These are phyloP conservation scores for Calcarius lapponicus DNA, from an alignment of 2,797 vertebrate genomes.

Conservation along the genomic window DNA sequence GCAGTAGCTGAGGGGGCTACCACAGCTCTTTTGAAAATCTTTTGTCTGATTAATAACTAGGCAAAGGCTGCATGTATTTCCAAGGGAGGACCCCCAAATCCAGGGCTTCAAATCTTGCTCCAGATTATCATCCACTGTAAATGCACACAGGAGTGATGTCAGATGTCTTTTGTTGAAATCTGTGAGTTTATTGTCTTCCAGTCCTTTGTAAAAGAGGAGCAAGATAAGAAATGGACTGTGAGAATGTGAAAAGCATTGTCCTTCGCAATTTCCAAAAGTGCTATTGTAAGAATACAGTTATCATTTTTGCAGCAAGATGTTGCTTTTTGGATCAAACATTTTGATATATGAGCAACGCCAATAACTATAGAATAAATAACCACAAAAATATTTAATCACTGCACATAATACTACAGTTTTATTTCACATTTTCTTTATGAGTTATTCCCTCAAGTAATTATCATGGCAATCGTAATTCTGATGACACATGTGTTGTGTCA, in stretches of 20 bases:
- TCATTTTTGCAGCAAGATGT: not conserved
- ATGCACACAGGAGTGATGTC: not conserved
- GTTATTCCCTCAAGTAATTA: conserved; percentile 39
- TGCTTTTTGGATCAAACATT: not conserved
- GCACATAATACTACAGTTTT: not conserved
- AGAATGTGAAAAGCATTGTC: not conserved
- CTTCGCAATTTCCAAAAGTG: not conserved
- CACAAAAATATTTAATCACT: not conserved
- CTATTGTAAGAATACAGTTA: not conserved
- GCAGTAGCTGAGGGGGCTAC: conserved; percentile 45
- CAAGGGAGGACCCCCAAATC: not conserved
- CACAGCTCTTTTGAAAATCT: conserved; percentile 41
- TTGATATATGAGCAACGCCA: not conserved
- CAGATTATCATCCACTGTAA: not conserved
- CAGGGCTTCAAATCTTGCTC: not conserved
- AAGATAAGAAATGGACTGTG: conserved; percentile 20
- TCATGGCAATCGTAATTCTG: conserved; percentile 30
- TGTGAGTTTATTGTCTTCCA: not conserved
- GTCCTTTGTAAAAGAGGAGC: not conserved
- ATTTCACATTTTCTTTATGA: conserved; percentile 13
- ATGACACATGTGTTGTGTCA: conserved; percentile 45
- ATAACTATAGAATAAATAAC: not conserved
- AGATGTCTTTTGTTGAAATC: not conserved
- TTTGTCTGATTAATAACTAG: conserved; percentile 44
- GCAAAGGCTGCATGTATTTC: not conserved